Evolutionary conservation across 2,888 invertebrate genomes (phyloP).

Genomic region (Diarsia dahlii): DNA sequence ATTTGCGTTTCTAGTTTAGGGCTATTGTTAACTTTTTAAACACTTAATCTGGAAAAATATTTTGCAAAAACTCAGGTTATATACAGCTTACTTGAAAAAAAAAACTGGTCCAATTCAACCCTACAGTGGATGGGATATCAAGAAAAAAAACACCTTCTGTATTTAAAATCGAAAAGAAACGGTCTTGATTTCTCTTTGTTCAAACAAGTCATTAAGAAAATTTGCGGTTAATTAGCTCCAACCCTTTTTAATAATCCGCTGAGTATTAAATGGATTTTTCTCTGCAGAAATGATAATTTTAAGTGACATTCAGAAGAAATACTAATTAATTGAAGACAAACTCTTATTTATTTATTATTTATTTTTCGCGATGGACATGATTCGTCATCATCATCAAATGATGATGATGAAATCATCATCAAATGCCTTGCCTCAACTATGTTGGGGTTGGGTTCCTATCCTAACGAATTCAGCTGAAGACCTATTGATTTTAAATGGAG

Average conservation of each 20-base stretch:
- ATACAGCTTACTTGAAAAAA: background rate
- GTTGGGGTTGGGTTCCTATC: no score
- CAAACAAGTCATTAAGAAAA: constrained; percentile 33
- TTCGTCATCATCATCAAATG: background rate
- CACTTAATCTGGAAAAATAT: background rate
- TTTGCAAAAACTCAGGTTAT: background rate
- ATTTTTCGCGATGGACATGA: background rate
- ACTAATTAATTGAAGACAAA: background rate
- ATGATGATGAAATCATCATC: no score
- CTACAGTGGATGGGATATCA: no score
- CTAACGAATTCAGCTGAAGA: no score
- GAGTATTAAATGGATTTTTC: background rate
- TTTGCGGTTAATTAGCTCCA: constrained; percentile 12
- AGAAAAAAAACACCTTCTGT: no score
- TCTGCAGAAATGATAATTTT: background rate
- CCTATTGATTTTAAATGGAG: no score
- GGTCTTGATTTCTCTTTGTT: background rate
- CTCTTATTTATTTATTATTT: no score
- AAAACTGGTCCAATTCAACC: no score
- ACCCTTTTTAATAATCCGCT: background rate
- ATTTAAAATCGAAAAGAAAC: background rate
- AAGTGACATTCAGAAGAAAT: background rate
- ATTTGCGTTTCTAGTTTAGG: background rate
- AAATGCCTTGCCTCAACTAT: no score
- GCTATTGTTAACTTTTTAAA: background rate